Evolutionary conservation across 2,113 vertebrate species (phyloP).

Genomic region (Lontra canadensis): DNA sequence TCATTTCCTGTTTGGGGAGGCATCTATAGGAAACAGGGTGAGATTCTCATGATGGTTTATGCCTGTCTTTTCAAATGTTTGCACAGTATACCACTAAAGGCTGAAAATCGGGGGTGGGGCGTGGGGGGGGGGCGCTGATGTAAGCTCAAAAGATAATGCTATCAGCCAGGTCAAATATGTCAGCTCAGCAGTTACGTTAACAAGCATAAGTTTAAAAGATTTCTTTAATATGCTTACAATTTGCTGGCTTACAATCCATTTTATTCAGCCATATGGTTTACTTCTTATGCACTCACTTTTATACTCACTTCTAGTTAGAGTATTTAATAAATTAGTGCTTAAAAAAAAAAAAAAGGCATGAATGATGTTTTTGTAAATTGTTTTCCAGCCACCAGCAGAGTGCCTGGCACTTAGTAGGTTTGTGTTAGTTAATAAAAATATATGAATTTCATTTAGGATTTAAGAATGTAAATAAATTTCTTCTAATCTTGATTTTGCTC

Average conservation of each 20-base stretch:
- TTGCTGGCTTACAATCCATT: not conserved
- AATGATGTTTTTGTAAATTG: not conserved
- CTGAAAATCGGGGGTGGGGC: not conserved
- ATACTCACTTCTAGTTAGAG: not conserved
- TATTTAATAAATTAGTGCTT: not conserved
- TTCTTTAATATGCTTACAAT: not conserved
- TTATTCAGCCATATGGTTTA: slow-evolving; percentile 6
- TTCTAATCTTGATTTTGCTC: slow-evolving; percentile 63
- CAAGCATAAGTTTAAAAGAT: not conserved
- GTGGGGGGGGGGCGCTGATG: not conserved
- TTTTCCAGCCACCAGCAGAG: not conserved
- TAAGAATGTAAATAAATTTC: slow-evolving; percentile 52
- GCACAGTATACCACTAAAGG: not conserved
- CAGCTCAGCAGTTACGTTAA: not conserved
- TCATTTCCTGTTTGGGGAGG: not conserved
- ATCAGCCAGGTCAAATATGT: not conserved
- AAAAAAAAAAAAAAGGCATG: not conserved
- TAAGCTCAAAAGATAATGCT: not conserved
- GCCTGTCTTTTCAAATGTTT: not conserved
- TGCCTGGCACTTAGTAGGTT: slow-evolving; percentile 25
- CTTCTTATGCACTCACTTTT: slow-evolving; percentile 4
- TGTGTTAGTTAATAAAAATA: slow-evolving; percentile 17
- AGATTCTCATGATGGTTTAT: not conserved
- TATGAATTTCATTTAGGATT: not conserved
- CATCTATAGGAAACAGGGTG: not conserved